Conservation (phyloP, 2,113 vertebrate genomes). For the Aegotheles bennettii region DNA sequence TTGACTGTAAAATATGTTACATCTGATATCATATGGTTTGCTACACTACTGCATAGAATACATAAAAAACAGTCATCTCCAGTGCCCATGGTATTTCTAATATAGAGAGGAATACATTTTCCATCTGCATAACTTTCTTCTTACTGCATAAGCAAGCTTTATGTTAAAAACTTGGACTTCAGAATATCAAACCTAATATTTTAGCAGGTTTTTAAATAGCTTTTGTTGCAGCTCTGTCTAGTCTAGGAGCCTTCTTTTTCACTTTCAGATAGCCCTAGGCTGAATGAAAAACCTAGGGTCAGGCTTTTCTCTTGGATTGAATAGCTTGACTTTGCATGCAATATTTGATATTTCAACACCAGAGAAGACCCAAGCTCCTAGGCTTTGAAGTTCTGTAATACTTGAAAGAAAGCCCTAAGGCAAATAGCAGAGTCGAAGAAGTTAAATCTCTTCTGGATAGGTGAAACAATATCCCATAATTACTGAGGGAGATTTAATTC, state of each 20-base stretch:
- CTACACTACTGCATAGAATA: neutral
- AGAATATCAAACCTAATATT: neutral
- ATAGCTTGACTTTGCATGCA: neutral
- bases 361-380: neutral
- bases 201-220: neutral
- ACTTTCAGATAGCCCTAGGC: neutral
- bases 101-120: neutral
- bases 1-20: slow-evolving; percentile 46
- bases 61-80: neutral
- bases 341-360: neutral
- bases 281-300: neutral
- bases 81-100: neutral
- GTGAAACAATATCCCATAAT: neutral
- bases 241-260: neutral
- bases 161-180: neutral
- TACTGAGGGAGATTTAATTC: neutral
- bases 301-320: neutral
- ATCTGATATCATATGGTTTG: neutral
- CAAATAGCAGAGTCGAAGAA: neutral
- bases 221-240: neutral
- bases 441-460: neutral
- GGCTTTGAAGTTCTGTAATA: neutral
- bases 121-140: neutral
- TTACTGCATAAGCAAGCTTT: neutral
- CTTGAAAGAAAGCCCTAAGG: neutral